These are phyloP conservation scores for Merops nubicus DNA, from an alignment of 2,113 vertebrate genomes.

Conservation along the genomic window DNA sequence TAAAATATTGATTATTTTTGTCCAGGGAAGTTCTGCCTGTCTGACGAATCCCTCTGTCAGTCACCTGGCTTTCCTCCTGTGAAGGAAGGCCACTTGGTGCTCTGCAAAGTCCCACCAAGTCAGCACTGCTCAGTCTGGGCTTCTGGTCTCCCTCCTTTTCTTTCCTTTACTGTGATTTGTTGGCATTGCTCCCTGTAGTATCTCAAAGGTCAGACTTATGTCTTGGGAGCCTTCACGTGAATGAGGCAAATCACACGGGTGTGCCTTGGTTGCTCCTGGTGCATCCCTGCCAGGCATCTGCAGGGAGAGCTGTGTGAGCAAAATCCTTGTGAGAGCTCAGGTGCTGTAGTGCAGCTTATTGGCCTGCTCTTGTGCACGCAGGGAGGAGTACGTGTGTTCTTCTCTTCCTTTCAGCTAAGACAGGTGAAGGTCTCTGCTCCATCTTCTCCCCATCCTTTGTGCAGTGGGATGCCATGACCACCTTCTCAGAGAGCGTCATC, in stretches of 20 bases:
- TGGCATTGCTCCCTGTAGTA: neutral
- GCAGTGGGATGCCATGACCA: constrained; percentile 96
- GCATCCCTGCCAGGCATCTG: neutral
- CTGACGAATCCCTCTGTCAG: neutral
- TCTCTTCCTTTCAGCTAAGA: constrained; percentile 77
- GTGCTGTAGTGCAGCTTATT: neutral
- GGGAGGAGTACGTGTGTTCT: neutral
- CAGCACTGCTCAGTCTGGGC: neutral
- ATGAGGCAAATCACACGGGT: fast-evolving
- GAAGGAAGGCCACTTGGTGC: neutral
- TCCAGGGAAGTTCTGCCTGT: neutral
- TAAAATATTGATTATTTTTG: neutral
- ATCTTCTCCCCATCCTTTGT: constrained; percentile 88
- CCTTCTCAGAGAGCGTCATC: constrained; percentile 90
- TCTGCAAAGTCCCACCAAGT: neutral
- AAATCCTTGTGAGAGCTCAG: neutral
- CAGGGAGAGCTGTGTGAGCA: neutral
- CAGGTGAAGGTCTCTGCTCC: constrained; percentile 84
- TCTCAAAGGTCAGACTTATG: neutral
- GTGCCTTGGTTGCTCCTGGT: neutral
- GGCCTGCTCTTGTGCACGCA: neutral
- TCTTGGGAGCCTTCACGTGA: neutral
- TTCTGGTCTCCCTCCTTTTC: neutral
- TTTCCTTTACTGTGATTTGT: neutral
- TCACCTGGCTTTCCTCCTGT: neutral